Base-by-base conservation (phyloP, 2,113 vertebrate species). In the Lophius piscatorius region DNA sequence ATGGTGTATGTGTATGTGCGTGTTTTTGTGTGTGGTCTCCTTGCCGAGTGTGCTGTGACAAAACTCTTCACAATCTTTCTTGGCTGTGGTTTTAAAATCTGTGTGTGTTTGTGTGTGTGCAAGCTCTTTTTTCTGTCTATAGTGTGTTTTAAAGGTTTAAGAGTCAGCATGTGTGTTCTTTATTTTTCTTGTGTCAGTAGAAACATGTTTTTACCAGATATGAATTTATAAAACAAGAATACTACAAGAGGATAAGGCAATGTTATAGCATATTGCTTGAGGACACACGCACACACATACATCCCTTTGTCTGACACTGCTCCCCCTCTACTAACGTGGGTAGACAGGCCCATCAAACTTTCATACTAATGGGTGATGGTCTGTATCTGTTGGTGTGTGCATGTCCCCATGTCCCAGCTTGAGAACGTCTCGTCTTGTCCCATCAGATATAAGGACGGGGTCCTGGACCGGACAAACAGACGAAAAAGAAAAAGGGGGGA, bases 281-380 rank as follows among this genome's bases (percentile, higher is more conserved):
- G 60, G 38, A 70, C 52, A 60, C 55, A 26, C 40, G 39, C 66
- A 49, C 42, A 48, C 41, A 46, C 34, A 29, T 38, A 24, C 47
- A 26, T 24, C 28, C 60, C 69, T 87, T 82, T 85, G 79, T 86
- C 73, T 82, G 61, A 42, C 34, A 28, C 18, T 2, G 57, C 70
- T 49, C 77, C 68, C 64, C 61, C 67, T 56, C 74, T 66, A 52
- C 80, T 85, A 86, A 88, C 46, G 2, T 12, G 49, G 76, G 58
- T 23, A 65, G 81, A 82, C 88, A 70, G 67, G 49, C 71, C 80
- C 82, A 90, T 89, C 82, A 89, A 90, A 88, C 76, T 91, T 91
- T 89, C 52, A 89, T 89, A 80, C 76, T 88, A 89, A 90, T 89
- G 84, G 85, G 44, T 42, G 39, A 67, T 76, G 60, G 73, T 81